These are phyloP conservation scores for Cancer borealis DNA, from an alignment of 2,888 invertebrate species.

Conservation along the genomic window DNA sequence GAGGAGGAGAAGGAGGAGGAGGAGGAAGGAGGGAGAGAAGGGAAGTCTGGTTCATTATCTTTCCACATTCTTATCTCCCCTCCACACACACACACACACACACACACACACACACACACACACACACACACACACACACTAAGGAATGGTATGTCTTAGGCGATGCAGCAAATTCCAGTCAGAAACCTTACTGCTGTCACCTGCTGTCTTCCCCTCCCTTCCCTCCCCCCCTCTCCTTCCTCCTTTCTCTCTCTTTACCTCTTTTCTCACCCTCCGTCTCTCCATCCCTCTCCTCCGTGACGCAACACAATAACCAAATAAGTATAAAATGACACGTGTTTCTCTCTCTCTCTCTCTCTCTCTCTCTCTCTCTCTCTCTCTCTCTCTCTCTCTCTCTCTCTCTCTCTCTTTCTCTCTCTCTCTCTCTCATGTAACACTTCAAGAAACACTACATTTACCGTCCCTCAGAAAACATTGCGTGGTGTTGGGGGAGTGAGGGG, in stretches of 20 bases:
- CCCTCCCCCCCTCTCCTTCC: neutral
- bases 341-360: conserved; percentile 1
- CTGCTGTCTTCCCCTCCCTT: neutral
- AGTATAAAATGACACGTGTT: too few relatives aligned
- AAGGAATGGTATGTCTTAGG: neutral
- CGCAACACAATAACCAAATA: neutral
- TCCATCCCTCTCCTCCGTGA: neutral
- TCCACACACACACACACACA: conserved; percentile 29
- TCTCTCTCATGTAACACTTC: neutral
- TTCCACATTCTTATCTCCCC: neutral
- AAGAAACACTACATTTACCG: too few relatives aligned
- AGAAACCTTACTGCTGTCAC: conserved; percentile 13
- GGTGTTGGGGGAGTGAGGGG: too few relatives aligned
- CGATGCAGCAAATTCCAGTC: conserved; percentile 5
- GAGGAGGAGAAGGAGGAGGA: neutral
- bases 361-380: conserved; percentile 20
- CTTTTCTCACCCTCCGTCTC: too few relatives aligned
- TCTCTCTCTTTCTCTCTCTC: conserved; percentile 10
- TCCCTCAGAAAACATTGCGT: too few relatives aligned
- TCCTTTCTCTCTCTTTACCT: neutral
- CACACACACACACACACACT: conserved; percentile 25
- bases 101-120: conserved; percentile 39
- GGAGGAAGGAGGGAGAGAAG: neutral
- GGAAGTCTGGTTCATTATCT: neutral
- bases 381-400: conserved; percentile 20